Evolutionary conservation across 2,113 vertebrate genomes (phyloP), one percentile per base, ranked within the genome.

Genomic region (Amblyopsis rosae): DNA sequence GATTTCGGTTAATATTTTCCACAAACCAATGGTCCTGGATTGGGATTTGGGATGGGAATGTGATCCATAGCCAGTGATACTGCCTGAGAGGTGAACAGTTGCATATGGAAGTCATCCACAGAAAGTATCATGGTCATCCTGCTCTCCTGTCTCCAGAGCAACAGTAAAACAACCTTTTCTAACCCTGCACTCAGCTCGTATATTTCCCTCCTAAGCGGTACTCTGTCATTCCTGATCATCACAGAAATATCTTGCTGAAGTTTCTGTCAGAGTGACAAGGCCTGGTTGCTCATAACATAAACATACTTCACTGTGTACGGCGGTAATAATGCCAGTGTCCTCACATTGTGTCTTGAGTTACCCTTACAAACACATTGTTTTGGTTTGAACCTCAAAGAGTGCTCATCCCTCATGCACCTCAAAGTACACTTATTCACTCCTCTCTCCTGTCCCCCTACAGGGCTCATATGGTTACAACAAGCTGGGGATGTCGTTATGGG

Each of bases 81-180:
- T 60, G 75, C 76, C 77, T 79, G 55, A 78, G 9, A 11, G 26
- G 17, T 58, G 26, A 12, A 12, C 9, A 6, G 62, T 56, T 59
- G 67, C 81, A 87, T 81, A 79, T 91, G 87, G 86, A 90, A 85
- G 65, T 76, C 79, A 86, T 90, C 84, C 80, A 77, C 79, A 63
- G 68, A 82, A 90, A 84, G 82, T 73, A 82, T 85, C 89, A 90
- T 90, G 80, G 82, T 86, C 88, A 65, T 75, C 67, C 81, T 82
- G 50, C 69, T 80, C 70, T 76, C 76, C 80, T 83, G 83, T 59
- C 76, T 59, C 61, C 69, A 76, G 82, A 80, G 83, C 82, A 77
- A 80, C 69, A 79, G 72, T 81, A 85, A 85, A 74, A 51, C 4
- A 51, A 10, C 49, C 49, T 10, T 26, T 51, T 51, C 49, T 51